A percentile compares a stretch with the other conserved stretches of the same genome.
phyloP scores from a whole-genome alignment of 2,113 vertebrate species.

The Ammodytes dubius region DNA sequence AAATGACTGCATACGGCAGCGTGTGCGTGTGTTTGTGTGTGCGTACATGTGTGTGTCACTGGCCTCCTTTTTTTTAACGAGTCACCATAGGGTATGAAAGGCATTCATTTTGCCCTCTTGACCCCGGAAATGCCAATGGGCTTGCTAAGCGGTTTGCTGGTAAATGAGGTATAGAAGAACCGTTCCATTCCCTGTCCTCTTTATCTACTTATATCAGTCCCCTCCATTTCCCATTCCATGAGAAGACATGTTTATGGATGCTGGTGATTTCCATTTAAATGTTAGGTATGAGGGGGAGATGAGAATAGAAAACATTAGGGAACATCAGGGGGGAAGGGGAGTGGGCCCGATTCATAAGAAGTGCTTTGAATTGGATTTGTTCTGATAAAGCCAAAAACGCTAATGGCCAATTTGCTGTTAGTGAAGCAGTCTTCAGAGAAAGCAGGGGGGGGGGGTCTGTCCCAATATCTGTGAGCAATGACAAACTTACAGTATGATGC shows the following conservation, averaged over 20 bases:
- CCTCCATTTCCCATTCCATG: constrained; percentile 79
- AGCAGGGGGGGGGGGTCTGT: background rate
- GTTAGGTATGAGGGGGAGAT: constrained; percentile 47
- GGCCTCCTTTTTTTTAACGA: constrained; percentile 67
- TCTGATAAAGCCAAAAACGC: constrained; percentile 26
- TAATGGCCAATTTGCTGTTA: constrained; percentile 37
- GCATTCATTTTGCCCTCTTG: constrained; percentile 78
- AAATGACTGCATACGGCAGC: constrained; percentile 32
- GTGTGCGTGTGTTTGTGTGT: constrained; percentile 17
- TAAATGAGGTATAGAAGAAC: constrained; percentile 85
- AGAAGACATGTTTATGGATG: constrained; percentile 76
- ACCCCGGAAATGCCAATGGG: constrained; percentile 85
- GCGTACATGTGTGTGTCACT: constrained; percentile 34
- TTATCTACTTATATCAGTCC: constrained; percentile 80
- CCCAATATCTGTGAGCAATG: constrained; percentile 23
- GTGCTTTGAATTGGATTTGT: constrained; percentile 24
- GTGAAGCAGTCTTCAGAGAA: constrained; percentile 19
- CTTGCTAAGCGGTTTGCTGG: constrained; percentile 83
- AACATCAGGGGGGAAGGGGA: constrained; percentile 39
- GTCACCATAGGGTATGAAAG: constrained; percentile 68
- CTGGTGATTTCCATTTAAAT: constrained; percentile 68
- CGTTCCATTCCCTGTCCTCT: constrained; percentile 66
- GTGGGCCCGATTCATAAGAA: constrained; percentile 36
- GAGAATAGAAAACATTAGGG: constrained; percentile 49
- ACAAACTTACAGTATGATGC: constrained; percentile 22